Evolutionary conservation across 2,888 invertebrate species (phyloP).

Genomic region (Eupeodes latifasciatus): DNA sequence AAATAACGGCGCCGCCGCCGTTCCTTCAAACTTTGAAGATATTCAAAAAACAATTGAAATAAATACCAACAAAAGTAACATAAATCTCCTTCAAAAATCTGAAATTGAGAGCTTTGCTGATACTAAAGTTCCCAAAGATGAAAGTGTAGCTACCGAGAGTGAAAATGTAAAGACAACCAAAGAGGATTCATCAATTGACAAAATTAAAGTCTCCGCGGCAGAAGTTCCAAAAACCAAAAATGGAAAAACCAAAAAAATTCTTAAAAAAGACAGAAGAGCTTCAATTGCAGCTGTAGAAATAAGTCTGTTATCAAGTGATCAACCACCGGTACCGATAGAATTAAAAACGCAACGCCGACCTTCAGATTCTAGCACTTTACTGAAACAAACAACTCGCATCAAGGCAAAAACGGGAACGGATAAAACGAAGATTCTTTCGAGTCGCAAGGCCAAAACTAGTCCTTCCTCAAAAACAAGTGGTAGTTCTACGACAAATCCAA

Average conservation of each 20-base stretch:
- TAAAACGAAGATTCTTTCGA: conserved; percentile 11
- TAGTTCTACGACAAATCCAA: background rate
- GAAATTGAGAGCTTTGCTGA: background rate
- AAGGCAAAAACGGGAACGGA: conserved; percentile 3
- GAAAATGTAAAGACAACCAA: background rate
- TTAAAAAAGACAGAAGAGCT: conserved; percentile 78
- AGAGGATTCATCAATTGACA: background rate
- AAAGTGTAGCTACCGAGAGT: background rate
- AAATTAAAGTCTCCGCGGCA: background rate
- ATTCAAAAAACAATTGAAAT: background rate
- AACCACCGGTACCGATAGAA: conserved; percentile 57
- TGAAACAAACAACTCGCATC: conserved; percentile 79
- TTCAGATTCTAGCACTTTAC: conserved; percentile 81
- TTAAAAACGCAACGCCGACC: conserved; percentile 80
- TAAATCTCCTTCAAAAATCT: background rate
- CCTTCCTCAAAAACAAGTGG: conserved; percentile 5
- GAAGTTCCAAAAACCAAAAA: conserved; percentile 17
- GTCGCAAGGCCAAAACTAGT: conserved; percentile 63
- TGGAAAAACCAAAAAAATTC: conserved; percentile 43
- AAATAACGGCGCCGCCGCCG: background rate
- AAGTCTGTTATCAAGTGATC: conserved; percentile 40
- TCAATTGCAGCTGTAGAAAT: conserved; percentile 82
- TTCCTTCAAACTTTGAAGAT: conserved; percentile 45
- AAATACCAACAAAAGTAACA: background rate
- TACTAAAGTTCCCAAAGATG: background rate